Evolutionary conservation across 1,140 invertebrate species (phyloP), one percentile per base, ranked within the genome.

Genomic region (Saccostrea echinata): DNA sequence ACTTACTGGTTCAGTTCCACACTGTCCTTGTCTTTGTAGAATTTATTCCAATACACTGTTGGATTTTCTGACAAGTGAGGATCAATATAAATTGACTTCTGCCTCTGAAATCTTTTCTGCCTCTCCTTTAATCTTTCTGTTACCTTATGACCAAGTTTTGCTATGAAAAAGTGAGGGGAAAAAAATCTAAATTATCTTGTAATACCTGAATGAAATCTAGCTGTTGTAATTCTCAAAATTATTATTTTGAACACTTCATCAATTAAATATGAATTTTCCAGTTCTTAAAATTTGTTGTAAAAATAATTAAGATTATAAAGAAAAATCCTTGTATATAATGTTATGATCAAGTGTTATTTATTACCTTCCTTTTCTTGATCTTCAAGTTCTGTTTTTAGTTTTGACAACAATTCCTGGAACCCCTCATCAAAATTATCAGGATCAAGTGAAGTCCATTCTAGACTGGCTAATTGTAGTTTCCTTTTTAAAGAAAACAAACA

Each of bases 381-480:
- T 51, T 86, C 84, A 24, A 89, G 55, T 81, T 87, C 88, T 68
- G 55, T 24, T 64, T 85, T 89, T 18, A 89, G 30, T 89, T 86
- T 86, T 81, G 82, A 33, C 0, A 91, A 27, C n/a, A 93, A 51
- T 21, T 84, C 84, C 3, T 82, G 35, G 35, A 92, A 87, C 51
- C 90, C 85, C 51, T 89, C 85, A 51, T 90, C 90, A 80, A 90
- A 89, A n/a, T 85, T 88, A 33, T 89, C 90, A 27, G 89, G 61
- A 52, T 92, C 86, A 61, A 86, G 21, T 43, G 92, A 89, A 33
- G 85, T 90, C 93, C 93, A 93, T 35, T 91, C 88, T 80, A 92
- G 90, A 30, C 90, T 87, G 18, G 93, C 88, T 71, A 93, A 84
- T 53, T 92, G 91, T 27, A 93, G 76, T 55, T 91, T 91, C 89